Percentiles rank a stretch among this genome's conserved stretches.
Conservation (phyloP, 2,888 invertebrate genomes). For the Cancer borealis region DNA sequence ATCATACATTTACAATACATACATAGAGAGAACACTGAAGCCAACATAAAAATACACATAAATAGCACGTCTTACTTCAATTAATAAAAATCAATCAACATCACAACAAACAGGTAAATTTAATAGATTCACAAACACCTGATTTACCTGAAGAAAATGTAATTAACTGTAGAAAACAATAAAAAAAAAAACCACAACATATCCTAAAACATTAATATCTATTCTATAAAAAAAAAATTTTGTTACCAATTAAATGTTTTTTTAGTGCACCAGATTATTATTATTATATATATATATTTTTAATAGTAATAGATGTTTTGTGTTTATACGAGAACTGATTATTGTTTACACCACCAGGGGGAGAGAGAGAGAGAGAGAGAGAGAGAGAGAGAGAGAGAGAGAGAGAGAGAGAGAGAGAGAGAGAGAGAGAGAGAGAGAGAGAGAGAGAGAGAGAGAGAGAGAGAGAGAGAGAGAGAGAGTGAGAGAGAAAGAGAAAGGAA, state of each 20-base stretch:
- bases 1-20: neutral
- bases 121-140: too few relatives aligned
- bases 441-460: constrained; percentile 24
- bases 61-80: neutral
- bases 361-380: constrained; percentile 37
- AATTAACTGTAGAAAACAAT: too few relatives aligned
- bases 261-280: neutral
- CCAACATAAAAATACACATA: constrained; percentile 45
- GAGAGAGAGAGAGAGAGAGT: constrained; percentile 1
- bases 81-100: too few relatives aligned
- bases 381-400: constrained; percentile 20
- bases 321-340: neutral
- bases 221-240: neutral
- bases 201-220: constrained; percentile 41
- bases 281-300: neutral
- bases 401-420: constrained; percentile 23
- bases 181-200: too few relatives aligned
- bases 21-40: neutral
- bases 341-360: too few relatives aligned
- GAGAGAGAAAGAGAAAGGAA: neutral
- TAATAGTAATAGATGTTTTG: neutral
- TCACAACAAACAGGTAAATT: too few relatives aligned
- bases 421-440: constrained; percentile 33
- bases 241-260: neutral
- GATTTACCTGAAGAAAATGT: too few relatives aligned